Base-by-base conservation (phyloP, 2,113 vertebrate genomes). In the Leucopternis melanops region DNA sequence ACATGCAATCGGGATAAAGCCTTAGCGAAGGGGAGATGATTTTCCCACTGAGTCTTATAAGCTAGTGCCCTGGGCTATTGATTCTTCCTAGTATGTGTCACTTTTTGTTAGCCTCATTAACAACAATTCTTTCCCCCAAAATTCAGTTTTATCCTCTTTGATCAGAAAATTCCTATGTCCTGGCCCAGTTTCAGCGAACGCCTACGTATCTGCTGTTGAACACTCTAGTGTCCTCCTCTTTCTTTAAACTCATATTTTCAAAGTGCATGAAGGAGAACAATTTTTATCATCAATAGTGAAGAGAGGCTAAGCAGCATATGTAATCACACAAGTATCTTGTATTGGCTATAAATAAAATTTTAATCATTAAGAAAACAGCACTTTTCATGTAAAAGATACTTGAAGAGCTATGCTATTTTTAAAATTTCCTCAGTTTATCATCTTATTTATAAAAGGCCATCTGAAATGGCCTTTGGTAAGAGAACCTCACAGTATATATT, bases 131-230 rank as follows among this genome's bases (percentile, higher is more conserved):
- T 81, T 23, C 21, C 57, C 57, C 75, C 47, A 40, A 92, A 92
- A 81, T 23, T 83, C 55, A 6, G 54, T 83, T 79, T 90, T 90
- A 84, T 81, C 77, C 65, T 84, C 79, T 92, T 40, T 86, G 86
- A 90, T 93, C 65, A 90, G 74, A 77, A 36, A 86, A 38, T 74
- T 94, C 29, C 0, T 47, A 6, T 67, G 74, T 52, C 94, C 92
- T 96, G 94, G 91, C 91, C 63, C 40, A 36, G 50, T 72, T 92
- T 96, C 93, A 90, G 74, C 61, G 29, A 79, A 94, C 81, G 6
- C 92, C 90, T 34, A 70, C 90, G 0, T 22, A 77, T 93, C 92
- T 96, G 90, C 94, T 97, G 91, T 69, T 74, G 75, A 91, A 20
- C 32, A 32, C 29, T 93, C 62, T 2, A 55, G 83, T 82, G 52